Conservation (phyloP, 2,797 vertebrate genomes). For the Bufotes viridis region DNA sequence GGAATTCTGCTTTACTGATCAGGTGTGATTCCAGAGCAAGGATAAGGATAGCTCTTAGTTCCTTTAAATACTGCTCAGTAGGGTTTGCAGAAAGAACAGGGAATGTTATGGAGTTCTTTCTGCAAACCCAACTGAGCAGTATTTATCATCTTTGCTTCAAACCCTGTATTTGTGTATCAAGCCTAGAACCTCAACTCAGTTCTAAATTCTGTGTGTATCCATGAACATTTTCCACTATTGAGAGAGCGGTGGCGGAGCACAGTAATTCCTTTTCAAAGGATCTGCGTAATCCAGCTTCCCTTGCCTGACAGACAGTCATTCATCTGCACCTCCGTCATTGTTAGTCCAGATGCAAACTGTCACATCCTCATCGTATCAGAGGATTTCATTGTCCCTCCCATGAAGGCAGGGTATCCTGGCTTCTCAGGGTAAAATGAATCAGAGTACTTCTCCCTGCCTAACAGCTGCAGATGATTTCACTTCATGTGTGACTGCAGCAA, state of each 20-base stretch:
- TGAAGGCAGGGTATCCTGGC: not conserved
- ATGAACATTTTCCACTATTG: not conserved
- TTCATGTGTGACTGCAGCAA: not conserved
- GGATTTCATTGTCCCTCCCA: not conserved
- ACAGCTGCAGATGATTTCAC: slow-evolving; percentile 21
- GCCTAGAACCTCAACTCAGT: not conserved
- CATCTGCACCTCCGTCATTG: not conserved
- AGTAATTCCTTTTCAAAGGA: slow-evolving; percentile 18
- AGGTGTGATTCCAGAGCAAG: no score
- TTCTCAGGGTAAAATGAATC: slow-evolving; percentile 16
- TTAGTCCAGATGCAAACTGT: slow-evolving; percentile 21
- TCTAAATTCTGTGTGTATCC: not conserved
- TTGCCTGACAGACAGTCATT: not conserved
- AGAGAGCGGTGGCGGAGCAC: slow-evolving; percentile 4
- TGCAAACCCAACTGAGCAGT: no score
- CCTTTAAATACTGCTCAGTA: no score
- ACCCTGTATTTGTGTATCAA: not conserved
- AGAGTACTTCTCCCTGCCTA: slow-evolving; percentile 12
- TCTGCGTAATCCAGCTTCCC: not conserved
- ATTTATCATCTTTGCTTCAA: not conserved
- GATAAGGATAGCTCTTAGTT: no score
- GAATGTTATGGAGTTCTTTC: no score
- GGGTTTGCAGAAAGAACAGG: no score
- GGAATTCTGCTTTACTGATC: no score
- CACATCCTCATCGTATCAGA: not conserved